phyloP scores from a whole-genome alignment of 2,113 vertebrate genomes.

The Crotophaga sulcirostris region DNA sequence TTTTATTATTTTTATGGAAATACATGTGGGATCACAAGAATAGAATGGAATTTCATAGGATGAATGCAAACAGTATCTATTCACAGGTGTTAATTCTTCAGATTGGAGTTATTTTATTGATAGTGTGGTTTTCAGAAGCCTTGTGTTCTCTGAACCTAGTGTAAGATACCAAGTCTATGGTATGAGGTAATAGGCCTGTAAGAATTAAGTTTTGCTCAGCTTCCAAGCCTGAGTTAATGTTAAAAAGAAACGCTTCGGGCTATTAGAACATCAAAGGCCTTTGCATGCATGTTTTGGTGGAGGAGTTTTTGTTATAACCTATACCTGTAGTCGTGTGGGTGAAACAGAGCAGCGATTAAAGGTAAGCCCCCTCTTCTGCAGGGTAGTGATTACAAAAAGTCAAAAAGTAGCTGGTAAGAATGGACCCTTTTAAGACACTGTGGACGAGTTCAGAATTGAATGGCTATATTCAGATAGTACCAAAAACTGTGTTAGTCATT shows the following conservation, averaged over 20 bases:
- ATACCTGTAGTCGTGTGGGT: rapidly evolving
- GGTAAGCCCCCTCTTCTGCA: not conserved
- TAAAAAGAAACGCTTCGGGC: not conserved
- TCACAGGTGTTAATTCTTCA: not conserved
- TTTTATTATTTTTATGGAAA: not conserved
- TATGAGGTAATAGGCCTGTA: not conserved
- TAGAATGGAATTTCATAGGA: not conserved
- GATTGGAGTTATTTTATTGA: not conserved
- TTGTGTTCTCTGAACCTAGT: not conserved
- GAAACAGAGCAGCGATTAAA: not conserved
- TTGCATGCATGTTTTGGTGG: not conserved
- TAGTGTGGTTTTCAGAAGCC: not conserved
- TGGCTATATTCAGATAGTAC: not conserved
- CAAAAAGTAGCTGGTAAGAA: not conserved
- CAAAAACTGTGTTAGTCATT: not conserved
- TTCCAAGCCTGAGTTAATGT: not conserved
- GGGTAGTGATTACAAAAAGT: not conserved
- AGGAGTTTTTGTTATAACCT: not conserved
- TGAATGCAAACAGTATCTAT: not conserved
- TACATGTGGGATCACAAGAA: not conserved
- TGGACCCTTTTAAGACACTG: not conserved
- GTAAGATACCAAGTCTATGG: not conserved
- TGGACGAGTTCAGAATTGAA: not conserved
- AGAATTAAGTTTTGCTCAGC: not conserved
- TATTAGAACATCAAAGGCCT: not conserved